These are phyloP conservation scores for Melanerpes aurifrons DNA, from an alignment of 2,113 vertebrate species.

Conservation along the genomic window DNA sequence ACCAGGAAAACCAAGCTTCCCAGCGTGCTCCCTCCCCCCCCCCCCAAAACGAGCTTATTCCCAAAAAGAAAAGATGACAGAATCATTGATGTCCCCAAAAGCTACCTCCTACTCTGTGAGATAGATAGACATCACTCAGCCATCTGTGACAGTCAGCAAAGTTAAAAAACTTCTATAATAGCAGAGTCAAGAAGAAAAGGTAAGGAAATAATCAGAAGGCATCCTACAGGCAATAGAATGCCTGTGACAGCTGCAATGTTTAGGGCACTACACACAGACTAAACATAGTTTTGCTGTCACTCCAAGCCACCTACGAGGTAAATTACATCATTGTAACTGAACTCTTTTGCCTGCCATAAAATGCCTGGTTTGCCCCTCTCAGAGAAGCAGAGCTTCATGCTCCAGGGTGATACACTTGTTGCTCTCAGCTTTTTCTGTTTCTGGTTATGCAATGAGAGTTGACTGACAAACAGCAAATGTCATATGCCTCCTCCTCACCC, in stretches of 20 bases:
- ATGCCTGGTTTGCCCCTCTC: not conserved
- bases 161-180: not conserved
- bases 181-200: not conserved
- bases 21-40: not conserved
- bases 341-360: not conserved
- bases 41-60: not conserved
- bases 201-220: not conserved
- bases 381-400: not conserved
- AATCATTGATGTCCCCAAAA: slow-evolving; percentile 10
- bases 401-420: not conserved
- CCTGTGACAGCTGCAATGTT: not conserved
- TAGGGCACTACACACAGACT: not conserved
- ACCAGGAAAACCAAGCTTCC: not conserved
- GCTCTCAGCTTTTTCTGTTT: not conserved
- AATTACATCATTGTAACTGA: not conserved
- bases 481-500: slow-evolving; percentile 18
- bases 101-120: not conserved
- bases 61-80: slow-evolving; percentile 2
- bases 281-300: not conserved
- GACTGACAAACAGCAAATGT: slow-evolving; percentile 43
- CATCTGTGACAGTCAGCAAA: not conserved
- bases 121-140: not conserved
- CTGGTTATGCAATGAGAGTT: slow-evolving; percentile 1
- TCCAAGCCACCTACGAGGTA: not conserved
- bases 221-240: not conserved